Evolutionary conservation across 2,797 vertebrate species (phyloP), one percentile per base, ranked within the genome.

Genomic region (Alosa sapidissima): DNA sequence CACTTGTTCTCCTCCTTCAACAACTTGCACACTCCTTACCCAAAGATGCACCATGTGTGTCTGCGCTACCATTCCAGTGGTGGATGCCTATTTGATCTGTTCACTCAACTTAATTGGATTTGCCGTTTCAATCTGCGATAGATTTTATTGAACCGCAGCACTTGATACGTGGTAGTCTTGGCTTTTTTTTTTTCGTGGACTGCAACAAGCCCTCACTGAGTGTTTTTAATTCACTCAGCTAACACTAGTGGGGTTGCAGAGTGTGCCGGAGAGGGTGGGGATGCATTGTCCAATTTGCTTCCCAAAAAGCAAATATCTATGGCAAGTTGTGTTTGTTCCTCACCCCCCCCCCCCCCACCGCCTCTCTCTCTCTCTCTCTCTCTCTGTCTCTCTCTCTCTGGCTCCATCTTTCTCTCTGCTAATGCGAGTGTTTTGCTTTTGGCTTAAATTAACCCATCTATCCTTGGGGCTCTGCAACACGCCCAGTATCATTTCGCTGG

Each of bases 391-490:
- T 62, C 52, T 14, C 16, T 55, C 52, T 62, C n/a, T 62, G 58
- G 58, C 58, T 62, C 21, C 1, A n/a, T 62, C 58, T 24, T 62
- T 24, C 58, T 62, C 41, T 45, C 36, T 19, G 14, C 33, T 78
- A 45, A 78, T 72, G 65, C 28, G 33, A 72, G 36, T 78, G 72
- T 78, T 78, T 78, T 47, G 72, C 72, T 45, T 87, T 86, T 16
- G 83, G 86, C 84, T 84, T 86, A 84, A 87, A 87, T 83, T 82
- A 86, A 85, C 81, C 84, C 78, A 87, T 88, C 81, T 60, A 85
- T 89, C 84, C 83, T 81, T 85, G 82, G 89, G 86, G 85, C 87
- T 68, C 82, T 84, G 88, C 54, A 86, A 83, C 78, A 62, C 81
- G 85, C 54, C 58, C 84, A 62, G 82, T 83, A 87, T 89, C 85